Conservation (phyloP, 2,888 invertebrate genomes). For the Acronicta aceris region DNA sequence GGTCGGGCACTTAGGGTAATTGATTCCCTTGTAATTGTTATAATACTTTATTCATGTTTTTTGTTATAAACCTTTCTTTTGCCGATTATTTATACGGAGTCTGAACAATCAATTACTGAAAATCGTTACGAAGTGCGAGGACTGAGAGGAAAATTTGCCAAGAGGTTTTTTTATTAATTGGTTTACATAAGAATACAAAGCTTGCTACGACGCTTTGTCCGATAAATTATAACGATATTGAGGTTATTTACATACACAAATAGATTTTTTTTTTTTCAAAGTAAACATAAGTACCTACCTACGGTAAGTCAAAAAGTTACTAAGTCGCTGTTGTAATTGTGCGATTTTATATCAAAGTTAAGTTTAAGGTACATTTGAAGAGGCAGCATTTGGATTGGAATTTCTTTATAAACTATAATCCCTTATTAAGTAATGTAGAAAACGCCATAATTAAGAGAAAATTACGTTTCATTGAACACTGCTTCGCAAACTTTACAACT, state of each 20-base stretch:
- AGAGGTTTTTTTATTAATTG: constrained; percentile 1
- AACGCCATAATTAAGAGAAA: too few relatives aligned
- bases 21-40: constrained; percentile 15
- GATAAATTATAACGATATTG: constrained; percentile 1
- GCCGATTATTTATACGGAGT: constrained; percentile 2
- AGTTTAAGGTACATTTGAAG: too few relatives aligned
- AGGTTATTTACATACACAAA: background rate
- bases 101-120: constrained; percentile 6
- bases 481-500: too few relatives aligned
- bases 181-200: background rate
- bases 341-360: too few relatives aligned
- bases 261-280: too few relatives aligned
- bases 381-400: too few relatives aligned
- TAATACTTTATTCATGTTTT: constrained; percentile 11
- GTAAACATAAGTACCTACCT: too few relatives aligned
- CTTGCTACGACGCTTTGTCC: background rate
- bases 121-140: background rate
- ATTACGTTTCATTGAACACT: too few relatives aligned
- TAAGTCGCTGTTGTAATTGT: too few relatives aligned
- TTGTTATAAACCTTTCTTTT: constrained; percentile 17
- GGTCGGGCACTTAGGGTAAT: constrained; percentile 25
- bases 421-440: too few relatives aligned
- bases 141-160: background rate
- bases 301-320: background rate
- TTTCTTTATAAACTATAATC: too few relatives aligned